Evolutionary conservation across 2,797 vertebrate species (phyloP), one percentile per base, ranked within the genome.

Genomic region (Poecilia picta): DNA sequence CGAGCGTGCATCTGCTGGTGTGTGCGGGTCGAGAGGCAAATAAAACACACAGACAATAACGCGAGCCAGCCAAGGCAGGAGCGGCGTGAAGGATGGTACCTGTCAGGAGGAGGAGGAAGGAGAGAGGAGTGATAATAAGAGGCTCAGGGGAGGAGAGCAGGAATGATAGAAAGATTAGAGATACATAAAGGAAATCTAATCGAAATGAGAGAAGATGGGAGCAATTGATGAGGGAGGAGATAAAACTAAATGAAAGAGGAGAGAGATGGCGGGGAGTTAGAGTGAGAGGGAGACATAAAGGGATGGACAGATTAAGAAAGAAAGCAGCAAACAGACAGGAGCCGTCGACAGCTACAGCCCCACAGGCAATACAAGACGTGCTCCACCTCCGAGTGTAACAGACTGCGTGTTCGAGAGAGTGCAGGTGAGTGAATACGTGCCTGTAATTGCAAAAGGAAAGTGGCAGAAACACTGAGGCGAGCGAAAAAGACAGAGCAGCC

Each of bases 61-160:
- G 51, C 59, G 41, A 77, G 81, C 53, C 83, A 76, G 75, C 81
- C 57, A 76, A 85, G 73, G 81, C 73, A 76, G 81, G 73, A 84
- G 86, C 74, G 79, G 85, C 89, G 82, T 93, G 91, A 94, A 89
- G 90, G 90, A 94, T 93, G 84, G 89, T 87, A 89, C 84, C 88
- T 90, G 91, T 91, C 91, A 92, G 85, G 66, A 86, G 74, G 73
- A 74, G 45, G 72, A 83, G 81, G 84, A 84, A 84, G 83, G 91
- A 81, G 85, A 91, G 81, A 78, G 75, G 64, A 81, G 89, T 2
- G 81, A 91, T 91, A 93, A 93, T 77, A 68, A 89, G 89, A 84
- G 74, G 80, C 81, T 79, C 18, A 13, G 77, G 72, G 82, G 74
- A 75, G 84, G 84, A 81, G 57, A 53, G 47, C 31, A 85, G 85